Percentiles rank a stretch among this genome's conserved stretches.
These are phyloP conservation scores for Amblyornis subalaris DNA, from an alignment of 2,113 vertebrate genomes.

Conservation along the genomic window DNA sequence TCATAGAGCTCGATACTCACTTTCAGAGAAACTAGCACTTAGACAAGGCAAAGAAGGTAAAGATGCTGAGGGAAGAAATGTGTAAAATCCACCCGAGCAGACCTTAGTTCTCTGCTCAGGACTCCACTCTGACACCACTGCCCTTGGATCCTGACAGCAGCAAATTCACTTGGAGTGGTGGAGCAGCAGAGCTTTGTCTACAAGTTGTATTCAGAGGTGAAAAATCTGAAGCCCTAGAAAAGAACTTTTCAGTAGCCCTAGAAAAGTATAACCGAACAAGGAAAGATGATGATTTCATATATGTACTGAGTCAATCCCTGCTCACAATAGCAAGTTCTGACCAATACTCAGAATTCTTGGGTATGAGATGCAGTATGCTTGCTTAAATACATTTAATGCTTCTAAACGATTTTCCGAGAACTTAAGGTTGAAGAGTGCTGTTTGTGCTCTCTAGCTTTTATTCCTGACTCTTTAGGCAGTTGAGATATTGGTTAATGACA, in stretches of 20 bases:
- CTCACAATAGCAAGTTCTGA: neutral
- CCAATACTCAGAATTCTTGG: neutral
- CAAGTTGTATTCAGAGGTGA: neutral
- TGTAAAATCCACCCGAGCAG: neutral
- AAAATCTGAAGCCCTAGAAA: neutral
- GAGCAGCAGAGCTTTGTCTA: neutral
- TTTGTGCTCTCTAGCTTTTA: neutral
- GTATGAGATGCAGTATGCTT: neutral
- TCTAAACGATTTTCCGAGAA: neutral
- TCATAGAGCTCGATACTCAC: neutral
- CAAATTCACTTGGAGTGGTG: neutral
- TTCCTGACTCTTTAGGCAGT: neutral
- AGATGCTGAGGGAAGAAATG: neutral
- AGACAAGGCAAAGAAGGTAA: neutral
- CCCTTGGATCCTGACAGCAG: neutral
- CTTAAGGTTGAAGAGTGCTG: neutral
- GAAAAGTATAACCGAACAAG: neutral
- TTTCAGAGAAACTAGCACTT: neutral
- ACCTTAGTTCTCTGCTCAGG: neutral
- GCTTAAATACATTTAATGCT: neutral
- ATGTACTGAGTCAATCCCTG: neutral
- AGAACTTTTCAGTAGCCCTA: neutral
- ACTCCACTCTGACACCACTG: neutral
- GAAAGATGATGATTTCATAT: neutral
- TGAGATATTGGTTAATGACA: neutral